Base-by-base conservation (phyloP, 2,888 invertebrate genomes). In the Homarus gammarus region DNA sequence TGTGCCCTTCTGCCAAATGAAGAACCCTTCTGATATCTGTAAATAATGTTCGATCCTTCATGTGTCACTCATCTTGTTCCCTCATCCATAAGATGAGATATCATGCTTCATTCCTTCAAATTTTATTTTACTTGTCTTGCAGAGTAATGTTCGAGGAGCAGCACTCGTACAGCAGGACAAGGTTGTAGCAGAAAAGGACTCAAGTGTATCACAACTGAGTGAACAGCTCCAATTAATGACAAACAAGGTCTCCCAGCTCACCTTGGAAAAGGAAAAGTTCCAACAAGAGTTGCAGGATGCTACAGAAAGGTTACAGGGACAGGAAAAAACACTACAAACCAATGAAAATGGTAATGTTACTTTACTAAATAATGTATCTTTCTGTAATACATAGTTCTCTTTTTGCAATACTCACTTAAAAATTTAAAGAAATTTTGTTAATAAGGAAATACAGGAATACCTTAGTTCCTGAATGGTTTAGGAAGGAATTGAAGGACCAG, bases 111-210 rank as follows among this genome's bases (percentile, higher is more conserved):
- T 18, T 3, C 15, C 12, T 40, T 22, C 36, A 3, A 38, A 84
- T 36, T 51, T n/a, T 27, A 36, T n/a, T 5, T 56, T 61, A 31
- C 12, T 31, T 61, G 8, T 31, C 2, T 33, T 36, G 36, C 72
- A 89, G 89, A 84, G 79, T 31, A 72, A 81, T 31, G 89, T 89
- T n/a, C 70, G 79, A 64, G 89, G 84, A 18, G 84, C 89, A 36
- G 89, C 89, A 15, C 61, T 89, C 12, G 36, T 73, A 56, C 81
- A 89, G 49, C 89, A 89, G 64, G 89, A 89, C 10, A 89, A 85
- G 44, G 70, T 85, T 10, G 44, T 89, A 27, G 70, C 56, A 3
- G 85, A 85, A n/a, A 89, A 84, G 81, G 81, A 84, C 68, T 38
- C 61, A n/a, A 51, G 64, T 40, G 18, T 89, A 12, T 18, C 73